Conservation (phyloP, 1,140 invertebrate genomes). For the Lordiphosa mommai region DNA sequence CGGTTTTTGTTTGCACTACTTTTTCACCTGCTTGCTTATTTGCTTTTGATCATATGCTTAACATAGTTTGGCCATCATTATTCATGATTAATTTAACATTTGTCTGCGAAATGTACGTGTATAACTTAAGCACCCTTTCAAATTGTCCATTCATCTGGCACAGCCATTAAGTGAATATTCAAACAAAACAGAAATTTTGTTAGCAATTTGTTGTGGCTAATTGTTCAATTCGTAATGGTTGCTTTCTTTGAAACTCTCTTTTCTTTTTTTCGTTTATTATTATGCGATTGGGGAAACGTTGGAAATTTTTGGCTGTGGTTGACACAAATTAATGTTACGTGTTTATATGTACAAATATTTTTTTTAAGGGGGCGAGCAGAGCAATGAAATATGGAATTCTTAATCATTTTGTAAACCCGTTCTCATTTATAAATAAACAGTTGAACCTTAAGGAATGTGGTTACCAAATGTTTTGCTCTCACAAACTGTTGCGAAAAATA, state of each 20-base stretch:
- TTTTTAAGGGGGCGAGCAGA: conserved; percentile 19
- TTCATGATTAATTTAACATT: conserved; percentile 35
- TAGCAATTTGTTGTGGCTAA: conserved; percentile 9
- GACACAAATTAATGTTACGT: conserved; percentile 64
- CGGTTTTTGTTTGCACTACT: conserved; percentile 1
- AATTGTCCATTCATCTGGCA: no score
- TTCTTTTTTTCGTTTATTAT: conserved; percentile 36
- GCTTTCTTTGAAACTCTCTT: conserved; percentile 46
- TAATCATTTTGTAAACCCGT: no score
- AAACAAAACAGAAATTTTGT: background rate
- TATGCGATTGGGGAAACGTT: conserved; percentile 21
- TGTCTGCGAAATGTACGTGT: background rate
- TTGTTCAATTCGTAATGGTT: conserved; percentile 33
- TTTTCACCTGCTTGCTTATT: conserved; percentile 4
- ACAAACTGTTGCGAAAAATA: no score
- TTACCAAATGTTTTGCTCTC: no score
- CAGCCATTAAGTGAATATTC: no score
- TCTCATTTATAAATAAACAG: no score
- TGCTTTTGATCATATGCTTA: conserved; percentile 18
- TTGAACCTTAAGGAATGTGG: no score
- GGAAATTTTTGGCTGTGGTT: conserved; percentile 7
- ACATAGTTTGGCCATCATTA: conserved; percentile 19
- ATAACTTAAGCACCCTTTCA: no score
- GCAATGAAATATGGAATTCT: no score
- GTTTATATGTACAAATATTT: conserved; percentile 49